Percentiles rank a stretch among this genome's conserved stretches.
Conservation (phyloP, 2,888 invertebrate genomes). For the Microdon myrmicae region DNA sequence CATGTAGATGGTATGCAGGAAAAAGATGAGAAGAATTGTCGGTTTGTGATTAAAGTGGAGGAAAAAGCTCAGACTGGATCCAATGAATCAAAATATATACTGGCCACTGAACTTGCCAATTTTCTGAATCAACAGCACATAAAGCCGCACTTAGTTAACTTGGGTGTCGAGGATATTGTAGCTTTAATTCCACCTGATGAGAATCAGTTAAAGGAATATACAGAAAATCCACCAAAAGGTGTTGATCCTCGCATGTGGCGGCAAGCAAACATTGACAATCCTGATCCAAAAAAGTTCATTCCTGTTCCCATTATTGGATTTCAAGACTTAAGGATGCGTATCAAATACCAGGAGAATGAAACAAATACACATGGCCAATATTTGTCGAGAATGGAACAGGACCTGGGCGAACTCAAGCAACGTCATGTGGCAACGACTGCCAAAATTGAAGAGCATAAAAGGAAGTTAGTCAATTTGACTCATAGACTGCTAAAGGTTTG, state of each 20-base stretch:
- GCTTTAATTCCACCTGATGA: constrained; percentile 81
- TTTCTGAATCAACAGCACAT: constrained; percentile 78
- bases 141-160: constrained; percentile 77
- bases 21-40: constrained; percentile 81
- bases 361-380: constrained; percentile 84
- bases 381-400: constrained; percentile 80
- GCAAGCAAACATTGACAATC: constrained; percentile 95
- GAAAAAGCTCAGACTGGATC: constrained; percentile 74
- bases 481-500: constrained; percentile 83
- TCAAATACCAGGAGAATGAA: constrained; percentile 85
- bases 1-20: constrained; percentile 82
- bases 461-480: constrained; percentile 82
- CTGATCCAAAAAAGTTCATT: constrained; percentile 87
- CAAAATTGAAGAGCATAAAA: constrained; percentile 82
- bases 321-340: constrained; percentile 79
- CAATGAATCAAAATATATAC: constrained; percentile 75
- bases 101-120: constrained; percentile 77
- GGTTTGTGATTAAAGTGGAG: constrained; percentile 79
- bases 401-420: constrained; percentile 81
- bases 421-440: constrained; percentile 84
- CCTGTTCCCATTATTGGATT: constrained; percentile 96
- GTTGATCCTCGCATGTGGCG: constrained; percentile 94
- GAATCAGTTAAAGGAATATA: constrained; percentile 84
- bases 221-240: constrained; percentile 91
- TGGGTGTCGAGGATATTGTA: constrained; percentile 78